Base-by-base conservation (phyloP, 2,113 vertebrate species). In the Calyptommatus sinebrachiatus region DNA sequence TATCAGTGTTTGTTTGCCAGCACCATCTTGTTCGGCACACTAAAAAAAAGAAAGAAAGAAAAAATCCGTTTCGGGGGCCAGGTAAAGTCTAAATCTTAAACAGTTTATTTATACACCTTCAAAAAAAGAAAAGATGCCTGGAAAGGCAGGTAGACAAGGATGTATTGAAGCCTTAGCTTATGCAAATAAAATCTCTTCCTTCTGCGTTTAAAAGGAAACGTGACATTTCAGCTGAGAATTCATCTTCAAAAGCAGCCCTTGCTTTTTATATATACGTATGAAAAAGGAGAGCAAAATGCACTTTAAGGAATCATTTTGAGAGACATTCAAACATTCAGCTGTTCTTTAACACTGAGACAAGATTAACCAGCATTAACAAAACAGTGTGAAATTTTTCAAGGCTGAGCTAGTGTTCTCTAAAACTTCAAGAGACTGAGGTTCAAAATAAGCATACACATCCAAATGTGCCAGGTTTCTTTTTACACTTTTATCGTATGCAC, bases 291-390 rank as follows among this genome's bases (percentile, higher is more conserved):
- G 86, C 24, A 83, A 84, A 77, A 90, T 20, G 71, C 57, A 71
- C 72, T 86, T 88, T 87, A 82, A 91, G 90, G 83, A 74, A 84
- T 60, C 69, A 82, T 89, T 89, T 84, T 88, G 71, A 86, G 88
- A 85, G 85, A 70, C 2, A 82, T 82, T 74, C 45, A 83, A 83
- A 76, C 76, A 82, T 70, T 84, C 28, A 35, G 76, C 84, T 57
- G 86, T 91, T 87, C 26, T 90, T 80, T 50, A 71, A 67, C 72
- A 72, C 69, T 35, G 50, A 53, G 26, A 35, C 63, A 57, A 50
- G 29, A 79, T 73, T 73, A 83, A 84, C 21, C 50, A 84, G 80
- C 8, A 74, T 74, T 79, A 76, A 62, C 4, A 84, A 83, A 82
- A 63, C 6, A 63, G 57, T 77, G 83, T 78, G 84, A 89, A 85